Evolutionary conservation across 2,797 vertebrate genomes (phyloP).

Genomic region (Labeo calbasu): DNA sequence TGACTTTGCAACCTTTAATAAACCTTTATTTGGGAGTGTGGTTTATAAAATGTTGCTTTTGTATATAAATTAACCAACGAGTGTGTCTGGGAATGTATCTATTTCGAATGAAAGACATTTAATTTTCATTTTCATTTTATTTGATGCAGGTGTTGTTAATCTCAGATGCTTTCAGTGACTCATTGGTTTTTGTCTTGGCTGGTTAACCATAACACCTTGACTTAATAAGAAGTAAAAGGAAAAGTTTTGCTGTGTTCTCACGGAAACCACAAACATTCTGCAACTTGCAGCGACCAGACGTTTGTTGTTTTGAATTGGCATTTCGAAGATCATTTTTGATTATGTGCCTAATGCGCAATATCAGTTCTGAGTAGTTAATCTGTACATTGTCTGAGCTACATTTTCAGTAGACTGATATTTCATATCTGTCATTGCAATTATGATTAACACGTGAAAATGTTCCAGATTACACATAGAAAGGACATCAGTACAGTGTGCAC

Average conservation of each 20-base stretch:
- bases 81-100: background rate
- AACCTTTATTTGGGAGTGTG: background rate
- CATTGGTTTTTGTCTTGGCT: background rate
- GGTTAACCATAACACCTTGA: background rate
- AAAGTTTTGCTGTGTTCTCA: background rate
- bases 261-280: background rate
- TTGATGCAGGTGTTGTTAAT: background rate
- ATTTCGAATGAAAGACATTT: background rate
- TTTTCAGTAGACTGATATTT: background rate
- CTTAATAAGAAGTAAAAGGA: background rate
- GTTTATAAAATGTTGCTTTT: background rate
- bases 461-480: background rate
- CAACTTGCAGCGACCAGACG: background rate
- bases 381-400: background rate
- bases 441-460: background rate
- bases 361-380: background rate
- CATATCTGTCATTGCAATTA: background rate
- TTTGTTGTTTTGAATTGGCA: background rate
- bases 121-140: background rate
- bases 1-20: background rate
- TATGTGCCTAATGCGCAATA: background rate
- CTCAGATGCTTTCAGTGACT: background rate
- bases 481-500: background rate
- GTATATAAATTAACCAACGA: background rate
- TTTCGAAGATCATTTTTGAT: background rate